Evolutionary conservation across 2,113 vertebrate species (phyloP).

Genomic region (Oreochromis aureus): DNA sequence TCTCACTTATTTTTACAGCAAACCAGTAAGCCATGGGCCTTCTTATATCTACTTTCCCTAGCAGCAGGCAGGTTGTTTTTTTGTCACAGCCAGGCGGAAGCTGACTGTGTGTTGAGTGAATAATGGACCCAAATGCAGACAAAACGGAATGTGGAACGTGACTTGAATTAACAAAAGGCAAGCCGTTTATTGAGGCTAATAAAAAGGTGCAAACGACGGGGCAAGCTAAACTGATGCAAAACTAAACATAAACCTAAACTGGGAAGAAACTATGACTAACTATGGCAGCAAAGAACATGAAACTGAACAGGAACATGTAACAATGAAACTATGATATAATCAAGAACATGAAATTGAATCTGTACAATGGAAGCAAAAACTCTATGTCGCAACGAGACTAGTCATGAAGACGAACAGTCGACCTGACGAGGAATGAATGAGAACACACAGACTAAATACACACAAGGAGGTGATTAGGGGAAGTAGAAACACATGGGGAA

Average conservation of each 20-base stretch:
- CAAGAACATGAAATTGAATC: too few species aligned
- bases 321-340: too few species aligned
- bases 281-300: too few species aligned
- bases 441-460: too few species aligned
- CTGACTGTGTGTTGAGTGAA: background rate
- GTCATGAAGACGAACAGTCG: too few species aligned
- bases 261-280: too few species aligned
- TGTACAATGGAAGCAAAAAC: too few species aligned
- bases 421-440: too few species aligned
- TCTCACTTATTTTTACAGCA: background rate
- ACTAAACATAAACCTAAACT: background rate
- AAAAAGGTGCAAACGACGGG: background rate
- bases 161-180: background rate
- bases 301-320: too few species aligned
- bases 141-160: background rate
- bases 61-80: background rate
- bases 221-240: background rate
- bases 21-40: background rate
- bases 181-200: background rate
- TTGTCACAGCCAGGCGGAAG: background rate
- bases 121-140: background rate
- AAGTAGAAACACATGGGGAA: background rate
- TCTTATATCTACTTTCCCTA: background rate
- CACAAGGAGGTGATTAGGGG: too few species aligned
- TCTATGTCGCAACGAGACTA: too few species aligned